These are phyloP conservation scores for Platygyra sinensis DNA, from an alignment of 64 coral and sea anemone species.

Conservation along the genomic window DNA sequence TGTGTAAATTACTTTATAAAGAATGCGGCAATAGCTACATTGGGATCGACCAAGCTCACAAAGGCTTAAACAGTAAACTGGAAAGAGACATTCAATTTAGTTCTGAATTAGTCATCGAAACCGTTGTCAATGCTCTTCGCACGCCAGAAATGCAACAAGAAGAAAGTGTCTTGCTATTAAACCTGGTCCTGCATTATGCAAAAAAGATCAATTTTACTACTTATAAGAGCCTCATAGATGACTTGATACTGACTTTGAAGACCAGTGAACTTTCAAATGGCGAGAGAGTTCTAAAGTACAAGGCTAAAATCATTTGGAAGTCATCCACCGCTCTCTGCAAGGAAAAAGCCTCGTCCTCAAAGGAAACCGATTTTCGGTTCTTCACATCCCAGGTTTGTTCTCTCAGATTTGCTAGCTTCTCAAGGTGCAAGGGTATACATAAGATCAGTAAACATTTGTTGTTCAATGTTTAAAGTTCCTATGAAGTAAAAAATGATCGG, in stretches of 20 bases:
- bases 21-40: conserved; percentile 47
- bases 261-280: not conserved
- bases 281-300: conserved; percentile 23
- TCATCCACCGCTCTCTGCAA: conserved; percentile 63
- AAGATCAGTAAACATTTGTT: too few species aligned
- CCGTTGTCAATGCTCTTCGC: conserved; percentile 15
- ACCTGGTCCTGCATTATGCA: conserved; percentile 61
- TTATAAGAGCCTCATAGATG: conserved; percentile 58
- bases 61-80: conserved; percentile 8
- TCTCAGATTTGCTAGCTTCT: not conserved
- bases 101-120: conserved; percentile 27
- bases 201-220: conserved; percentile 58
- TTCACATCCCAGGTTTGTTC: conserved; percentile 64
- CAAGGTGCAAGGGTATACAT: too few species aligned
- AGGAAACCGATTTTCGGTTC: conserved; percentile 72
- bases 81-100: conserved; percentile 62
- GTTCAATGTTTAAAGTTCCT: too few species aligned
- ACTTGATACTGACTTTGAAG: conserved; percentile 39
- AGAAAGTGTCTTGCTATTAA: conserved; percentile 51
- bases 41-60: conserved; percentile 52
- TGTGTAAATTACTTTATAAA: conserved; percentile 36
- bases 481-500: too few species aligned
- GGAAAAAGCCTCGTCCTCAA: conserved; percentile 23
- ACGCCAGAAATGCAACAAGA: not conserved
- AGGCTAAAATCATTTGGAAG: conserved; percentile 80